These are phyloP conservation scores for Onychostoma macrolepis DNA, from an alignment of 2,113 vertebrate species.

Conservation along the genomic window DNA sequence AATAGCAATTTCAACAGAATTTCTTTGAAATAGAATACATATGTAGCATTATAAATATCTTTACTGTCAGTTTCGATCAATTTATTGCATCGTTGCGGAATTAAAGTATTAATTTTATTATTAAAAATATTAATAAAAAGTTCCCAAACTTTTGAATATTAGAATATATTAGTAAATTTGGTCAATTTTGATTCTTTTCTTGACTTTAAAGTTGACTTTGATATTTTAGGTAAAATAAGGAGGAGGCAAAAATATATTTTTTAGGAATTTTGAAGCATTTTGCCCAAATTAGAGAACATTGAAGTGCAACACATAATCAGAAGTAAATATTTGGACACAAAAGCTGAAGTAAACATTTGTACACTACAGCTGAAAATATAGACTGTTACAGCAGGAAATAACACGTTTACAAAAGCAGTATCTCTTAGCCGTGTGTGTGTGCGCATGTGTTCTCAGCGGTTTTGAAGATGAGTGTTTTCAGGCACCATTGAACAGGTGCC, in stretches of 20 bases:
- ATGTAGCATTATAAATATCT: neutral
- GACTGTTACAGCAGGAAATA: neutral
- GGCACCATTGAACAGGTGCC: slow-evolving; percentile 53
- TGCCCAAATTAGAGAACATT: neutral
- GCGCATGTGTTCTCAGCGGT: slow-evolving; percentile 22
- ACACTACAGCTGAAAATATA: neutral
- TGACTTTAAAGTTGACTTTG: neutral
- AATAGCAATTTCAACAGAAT: neutral
- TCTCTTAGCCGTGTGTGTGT: neutral
- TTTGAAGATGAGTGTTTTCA: slow-evolving; percentile 53
- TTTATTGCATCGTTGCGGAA: neutral
- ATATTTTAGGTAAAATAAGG: too few relatives aligned
- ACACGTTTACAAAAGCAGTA: neutral
- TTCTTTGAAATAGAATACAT: neutral
- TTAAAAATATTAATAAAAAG: neutral
- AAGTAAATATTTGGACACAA: slow-evolving; percentile 14
- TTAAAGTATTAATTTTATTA: neutral
- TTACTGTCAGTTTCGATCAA: neutral
- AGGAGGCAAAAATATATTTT: too few relatives aligned
- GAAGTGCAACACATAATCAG: neutral
- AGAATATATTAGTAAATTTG: neutral
- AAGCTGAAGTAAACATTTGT: neutral
- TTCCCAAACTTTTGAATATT: neutral
- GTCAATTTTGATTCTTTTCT: neutral
- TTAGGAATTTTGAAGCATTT: neutral